These are phyloP conservation scores for Stegostoma tigrinum DNA, from an alignment of 2,113 vertebrate species.

Conservation along the genomic window DNA sequence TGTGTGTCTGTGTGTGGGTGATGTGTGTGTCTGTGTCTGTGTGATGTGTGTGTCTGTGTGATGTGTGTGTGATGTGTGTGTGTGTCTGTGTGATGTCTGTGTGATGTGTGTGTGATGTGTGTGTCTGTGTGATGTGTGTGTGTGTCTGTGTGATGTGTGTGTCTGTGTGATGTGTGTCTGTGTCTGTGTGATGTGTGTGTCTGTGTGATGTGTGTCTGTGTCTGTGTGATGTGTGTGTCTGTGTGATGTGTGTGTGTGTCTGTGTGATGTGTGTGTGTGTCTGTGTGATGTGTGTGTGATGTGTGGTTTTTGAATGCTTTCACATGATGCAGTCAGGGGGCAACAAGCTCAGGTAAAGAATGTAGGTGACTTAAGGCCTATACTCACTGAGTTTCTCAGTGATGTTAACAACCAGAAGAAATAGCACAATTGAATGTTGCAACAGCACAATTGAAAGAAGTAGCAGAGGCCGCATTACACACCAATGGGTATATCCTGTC, in stretches of 20 bases:
- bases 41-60: background rate
- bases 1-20: no score
- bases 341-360: background rate
- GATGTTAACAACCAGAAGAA: background rate
- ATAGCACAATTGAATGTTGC: background rate
- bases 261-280: background rate
- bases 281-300: background rate
- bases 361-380: background rate
- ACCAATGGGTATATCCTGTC: background rate
- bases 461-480: no score
- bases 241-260: background rate
- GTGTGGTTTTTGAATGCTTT: background rate
- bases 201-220: no score
- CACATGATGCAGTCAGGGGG: background rate
- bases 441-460: background rate
- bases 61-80: background rate
- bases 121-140: no score
- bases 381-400: background rate
- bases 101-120: no score
- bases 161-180: background rate
- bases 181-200: no score
- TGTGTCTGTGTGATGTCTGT: no score
- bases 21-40: no score
- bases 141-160: background rate
- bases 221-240: no score